phyloP scores from a whole-genome alignment of 1,140 invertebrate genomes.

The Uloborus diversus region DNA sequence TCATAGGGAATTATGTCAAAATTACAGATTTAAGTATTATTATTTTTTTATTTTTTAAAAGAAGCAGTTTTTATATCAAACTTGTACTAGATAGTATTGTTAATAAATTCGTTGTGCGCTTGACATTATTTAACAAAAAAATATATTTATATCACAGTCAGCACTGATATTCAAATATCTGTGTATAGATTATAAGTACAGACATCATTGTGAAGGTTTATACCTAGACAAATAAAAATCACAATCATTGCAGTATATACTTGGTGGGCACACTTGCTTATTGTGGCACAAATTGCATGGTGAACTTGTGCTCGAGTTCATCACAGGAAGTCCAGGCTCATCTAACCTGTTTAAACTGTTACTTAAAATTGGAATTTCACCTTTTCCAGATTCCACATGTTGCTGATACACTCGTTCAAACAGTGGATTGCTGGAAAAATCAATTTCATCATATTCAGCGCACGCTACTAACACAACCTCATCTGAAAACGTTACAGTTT shows the following conservation, averaged over 20 bases:
- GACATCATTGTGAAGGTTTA: too few species aligned
- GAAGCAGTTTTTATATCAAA: too few species aligned
- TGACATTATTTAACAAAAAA: too few species aligned
- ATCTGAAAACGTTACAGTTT: conserved; percentile 92
- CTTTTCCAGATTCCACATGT: conserved; percentile 66
- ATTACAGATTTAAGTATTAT: too few species aligned
- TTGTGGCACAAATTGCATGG: conserved; percentile 86
- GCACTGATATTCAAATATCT: too few species aligned
- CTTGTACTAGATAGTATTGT: too few species aligned
- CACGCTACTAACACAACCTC: conserved; percentile 90
- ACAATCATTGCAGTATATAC: conserved; percentile 85
- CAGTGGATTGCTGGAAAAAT: conserved; percentile 90
- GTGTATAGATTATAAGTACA: too few species aligned
- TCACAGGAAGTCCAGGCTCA: conserved; percentile 64
- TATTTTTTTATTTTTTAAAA: too few species aligned
- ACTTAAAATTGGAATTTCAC: conserved; percentile 47
- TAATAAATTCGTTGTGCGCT: too few species aligned
- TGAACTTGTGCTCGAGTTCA: conserved; percentile 61
- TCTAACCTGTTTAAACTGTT: neutral
- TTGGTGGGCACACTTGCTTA: conserved; percentile 77
- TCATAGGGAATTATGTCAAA: too few species aligned
- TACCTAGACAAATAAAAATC: conserved; percentile 91
- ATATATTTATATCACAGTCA: too few species aligned
- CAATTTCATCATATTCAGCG: conserved; percentile 83
- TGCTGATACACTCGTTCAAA: conserved; percentile 81